A percentile compares a stretch with the other conserved stretches of the same genome.
phyloP scores from a whole-genome alignment of 2,113 vertebrate species.

The Pygoscelis adeliae region DNA sequence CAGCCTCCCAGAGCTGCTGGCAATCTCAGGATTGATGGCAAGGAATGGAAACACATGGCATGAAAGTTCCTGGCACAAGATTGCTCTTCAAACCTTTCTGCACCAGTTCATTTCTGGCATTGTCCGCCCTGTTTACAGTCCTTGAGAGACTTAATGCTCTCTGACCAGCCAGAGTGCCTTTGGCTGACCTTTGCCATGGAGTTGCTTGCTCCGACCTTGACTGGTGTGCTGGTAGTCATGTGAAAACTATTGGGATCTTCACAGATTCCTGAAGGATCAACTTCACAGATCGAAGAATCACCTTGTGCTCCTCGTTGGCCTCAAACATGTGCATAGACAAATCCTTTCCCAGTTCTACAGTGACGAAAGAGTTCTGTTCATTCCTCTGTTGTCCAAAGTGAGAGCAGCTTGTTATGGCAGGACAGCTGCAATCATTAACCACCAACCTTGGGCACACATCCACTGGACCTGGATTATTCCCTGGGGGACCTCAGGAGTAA shows the following conservation, averaged over 20 bases:
- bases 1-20: not conserved
- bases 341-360: not conserved
- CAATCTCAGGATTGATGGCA: not conserved
- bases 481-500: not conserved
- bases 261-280: not conserved
- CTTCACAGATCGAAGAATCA: not conserved
- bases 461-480: not conserved
- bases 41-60: constrained; percentile 33
- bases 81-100: constrained; percentile 41
- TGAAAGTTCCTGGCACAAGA: not conserved
- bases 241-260: not conserved
- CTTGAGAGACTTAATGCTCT: not conserved
- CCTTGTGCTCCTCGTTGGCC: not conserved
- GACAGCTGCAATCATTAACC: not conserved
- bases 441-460: not conserved
- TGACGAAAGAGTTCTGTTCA: not conserved
- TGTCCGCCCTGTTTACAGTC: not conserved
- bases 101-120: constrained; percentile 34
- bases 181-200: constrained; percentile 26
- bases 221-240: not conserved
- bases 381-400: not conserved
- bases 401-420: not conserved
- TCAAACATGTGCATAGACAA: not conserved
- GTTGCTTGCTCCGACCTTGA: constrained; percentile 20
- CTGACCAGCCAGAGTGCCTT: not conserved